A percentile compares a stretch with the other conserved stretches of the same genome.
Evolutionary conservation across 2,888 invertebrate species (phyloP).

Genomic region (Plebejus argus): DNA sequence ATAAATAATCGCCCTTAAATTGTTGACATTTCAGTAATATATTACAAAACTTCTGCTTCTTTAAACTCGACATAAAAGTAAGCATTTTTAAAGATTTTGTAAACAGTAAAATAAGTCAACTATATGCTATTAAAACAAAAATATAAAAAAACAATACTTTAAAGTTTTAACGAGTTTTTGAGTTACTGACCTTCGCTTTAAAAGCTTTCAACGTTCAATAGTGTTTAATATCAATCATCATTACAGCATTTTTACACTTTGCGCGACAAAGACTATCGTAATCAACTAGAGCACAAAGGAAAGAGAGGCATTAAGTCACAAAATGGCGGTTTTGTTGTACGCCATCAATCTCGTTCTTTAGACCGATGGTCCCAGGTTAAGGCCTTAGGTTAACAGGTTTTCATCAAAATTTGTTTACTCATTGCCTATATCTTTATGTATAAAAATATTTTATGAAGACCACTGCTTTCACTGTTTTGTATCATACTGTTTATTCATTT

Average conservation of each 20-base stretch:
- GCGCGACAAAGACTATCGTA: not conserved
- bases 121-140: not conserved
- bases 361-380: not conserved
- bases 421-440: no score
- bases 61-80: no score
- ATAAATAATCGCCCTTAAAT: no score
- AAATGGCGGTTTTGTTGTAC: slow-evolving; percentile 8
- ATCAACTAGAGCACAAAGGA: not conserved
- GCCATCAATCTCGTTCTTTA: slow-evolving; percentile 4
- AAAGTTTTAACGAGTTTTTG: slow-evolving; percentile 9
- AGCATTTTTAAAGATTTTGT: not conserved
- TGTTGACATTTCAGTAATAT: no score
- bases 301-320: not conserved
- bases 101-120: not conserved
- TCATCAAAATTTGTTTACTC: not conserved
- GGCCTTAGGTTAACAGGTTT: not conserved
- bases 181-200: not conserved
- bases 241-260: slow-evolving; percentile 13
- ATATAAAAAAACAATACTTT: not conserved
- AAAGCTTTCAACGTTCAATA: not conserved
- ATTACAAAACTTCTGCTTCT: no score
- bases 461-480: no score
- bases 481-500: no score
- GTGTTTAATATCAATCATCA: slow-evolving; percentile 13
- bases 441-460: no score